Evolutionary conservation across 2,888 invertebrate species (phyloP).

Genomic region (Deilephila elpenor): DNA sequence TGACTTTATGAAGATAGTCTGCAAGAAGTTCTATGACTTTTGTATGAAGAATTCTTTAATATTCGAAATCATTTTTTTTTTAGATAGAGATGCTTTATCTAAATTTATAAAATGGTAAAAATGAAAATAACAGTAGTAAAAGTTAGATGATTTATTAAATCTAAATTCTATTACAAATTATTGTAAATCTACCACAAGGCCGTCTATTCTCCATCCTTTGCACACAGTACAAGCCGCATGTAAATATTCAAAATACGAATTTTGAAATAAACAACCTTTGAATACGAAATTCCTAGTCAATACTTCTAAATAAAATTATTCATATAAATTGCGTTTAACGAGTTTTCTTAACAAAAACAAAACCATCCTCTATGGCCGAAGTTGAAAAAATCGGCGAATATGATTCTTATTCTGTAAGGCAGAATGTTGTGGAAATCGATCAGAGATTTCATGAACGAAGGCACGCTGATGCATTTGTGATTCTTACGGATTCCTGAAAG

Average conservation of each 20-base stretch:
- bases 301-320: slow-evolving; percentile 12
- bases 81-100: too few relatives aligned
- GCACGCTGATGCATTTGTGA: slow-evolving; percentile 70
- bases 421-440: slow-evolving; percentile 70
- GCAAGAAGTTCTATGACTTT: too few relatives aligned
- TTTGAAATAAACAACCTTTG: slow-evolving; percentile 10
- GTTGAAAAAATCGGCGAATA: slow-evolving; percentile 77
- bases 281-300: not conserved
- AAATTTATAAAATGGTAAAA: not conserved
- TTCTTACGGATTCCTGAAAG: slow-evolving; percentile 76
- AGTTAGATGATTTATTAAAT: slow-evolving; percentile 22
- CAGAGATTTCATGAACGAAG: slow-evolving; percentile 69
- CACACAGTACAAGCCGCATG: not conserved
- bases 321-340: too few relatives aligned
- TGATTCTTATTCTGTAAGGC: slow-evolving; percentile 75
- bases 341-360: slow-evolving; percentile 68
- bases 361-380: slow-evolving; percentile 78
- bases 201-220: not conserved
- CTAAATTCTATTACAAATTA: slow-evolving; percentile 28
- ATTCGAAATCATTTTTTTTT: too few relatives aligned
- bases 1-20: too few relatives aligned
- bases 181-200: slow-evolving; percentile 24
- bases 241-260: not conserved
- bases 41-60: too few relatives aligned
- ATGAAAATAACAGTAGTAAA: not conserved